phyloP scores from a whole-genome alignment of 2,113 vertebrate genomes.

The Caracal caracal region DNA sequence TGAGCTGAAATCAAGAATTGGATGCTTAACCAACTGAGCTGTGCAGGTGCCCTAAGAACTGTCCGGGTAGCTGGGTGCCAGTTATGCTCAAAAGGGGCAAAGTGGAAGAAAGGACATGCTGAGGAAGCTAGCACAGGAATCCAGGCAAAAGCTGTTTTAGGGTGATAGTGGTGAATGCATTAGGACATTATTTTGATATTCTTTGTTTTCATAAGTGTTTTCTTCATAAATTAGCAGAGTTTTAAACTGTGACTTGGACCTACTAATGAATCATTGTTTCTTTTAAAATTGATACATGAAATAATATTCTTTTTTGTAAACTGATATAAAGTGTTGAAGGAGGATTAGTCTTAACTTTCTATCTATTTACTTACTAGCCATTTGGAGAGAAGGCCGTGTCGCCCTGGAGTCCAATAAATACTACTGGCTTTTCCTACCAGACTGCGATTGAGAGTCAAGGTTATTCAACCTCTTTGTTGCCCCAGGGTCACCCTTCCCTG shows the following conservation, averaged over 20 bases:
- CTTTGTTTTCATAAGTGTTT: conserved; percentile 39
- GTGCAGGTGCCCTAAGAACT: not conserved
- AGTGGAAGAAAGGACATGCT: not conserved
- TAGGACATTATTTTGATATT: not conserved
- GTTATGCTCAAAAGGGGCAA: not conserved
- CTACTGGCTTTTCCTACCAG: conserved; percentile 55
- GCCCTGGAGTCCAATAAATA: conserved; percentile 37
- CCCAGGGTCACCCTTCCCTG: conserved; percentile 33
- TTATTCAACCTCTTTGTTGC: conserved; percentile 40
- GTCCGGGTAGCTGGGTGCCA: not conserved
- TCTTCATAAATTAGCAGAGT: conserved; percentile 67
- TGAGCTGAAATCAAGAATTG: too few species aligned
- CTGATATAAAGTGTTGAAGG: conserved; percentile 75
- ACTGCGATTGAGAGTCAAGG: conserved; percentile 56
- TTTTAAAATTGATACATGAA: conserved; percentile 83
- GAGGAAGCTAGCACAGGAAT: not conserved
- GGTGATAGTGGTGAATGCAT: accelerated
- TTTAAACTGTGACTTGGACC: conserved; percentile 76
- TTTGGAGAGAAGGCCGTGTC: not conserved
- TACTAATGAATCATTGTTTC: conserved; percentile 74
- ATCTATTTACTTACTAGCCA: not conserved
- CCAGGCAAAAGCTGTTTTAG: not conserved
- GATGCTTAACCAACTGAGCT: too few species aligned
- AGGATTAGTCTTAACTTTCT: conserved; percentile 24
- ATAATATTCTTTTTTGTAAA: conserved; percentile 73